Conservation (phyloP, 2,888 invertebrate species). For the Euplagia quadripunctaria region DNA sequence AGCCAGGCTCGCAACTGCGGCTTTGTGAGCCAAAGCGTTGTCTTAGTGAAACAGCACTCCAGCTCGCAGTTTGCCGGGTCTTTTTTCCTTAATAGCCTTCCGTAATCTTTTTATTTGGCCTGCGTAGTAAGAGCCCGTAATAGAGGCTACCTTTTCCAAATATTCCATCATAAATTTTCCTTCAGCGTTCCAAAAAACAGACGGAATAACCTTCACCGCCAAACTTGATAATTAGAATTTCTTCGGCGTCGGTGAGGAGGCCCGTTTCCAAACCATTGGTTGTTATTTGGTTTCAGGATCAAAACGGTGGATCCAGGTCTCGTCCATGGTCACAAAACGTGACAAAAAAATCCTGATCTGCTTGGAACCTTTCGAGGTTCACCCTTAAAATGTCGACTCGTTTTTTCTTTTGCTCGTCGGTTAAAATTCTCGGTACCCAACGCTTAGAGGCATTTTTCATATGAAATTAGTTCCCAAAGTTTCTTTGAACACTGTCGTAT, state of each 20-base stretch:
- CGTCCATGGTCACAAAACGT: constrained; percentile 2
- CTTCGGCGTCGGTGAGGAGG: no score
- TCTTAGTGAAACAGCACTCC: background rate
- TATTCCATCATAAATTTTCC: no score
- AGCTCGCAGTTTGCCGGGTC: background rate
- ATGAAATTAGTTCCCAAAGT: no score
- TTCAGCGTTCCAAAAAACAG: background rate
- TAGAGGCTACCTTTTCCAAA: no score
- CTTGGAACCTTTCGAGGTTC: background rate
- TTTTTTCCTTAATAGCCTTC: constrained; percentile 2
- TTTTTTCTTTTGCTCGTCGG: constrained; percentile 5
- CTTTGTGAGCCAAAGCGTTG: background rate
- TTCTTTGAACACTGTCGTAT: background rate
- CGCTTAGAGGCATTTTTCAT: no score
- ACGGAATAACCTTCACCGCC: background rate
- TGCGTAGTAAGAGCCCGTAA: no score
- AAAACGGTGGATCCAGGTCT: constrained; percentile 6
- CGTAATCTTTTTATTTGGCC: background rate
- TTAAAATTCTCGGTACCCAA: background rate
- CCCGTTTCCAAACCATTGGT: no score
- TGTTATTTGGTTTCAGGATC: background rate
- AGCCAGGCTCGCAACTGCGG: background rate
- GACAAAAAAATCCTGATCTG: background rate
- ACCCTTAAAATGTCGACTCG: background rate
- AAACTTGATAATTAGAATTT: no score